Evolutionary conservation across 2,888 invertebrate genomes (phyloP).

Genomic region (Notocelia uddmanniana): DNA sequence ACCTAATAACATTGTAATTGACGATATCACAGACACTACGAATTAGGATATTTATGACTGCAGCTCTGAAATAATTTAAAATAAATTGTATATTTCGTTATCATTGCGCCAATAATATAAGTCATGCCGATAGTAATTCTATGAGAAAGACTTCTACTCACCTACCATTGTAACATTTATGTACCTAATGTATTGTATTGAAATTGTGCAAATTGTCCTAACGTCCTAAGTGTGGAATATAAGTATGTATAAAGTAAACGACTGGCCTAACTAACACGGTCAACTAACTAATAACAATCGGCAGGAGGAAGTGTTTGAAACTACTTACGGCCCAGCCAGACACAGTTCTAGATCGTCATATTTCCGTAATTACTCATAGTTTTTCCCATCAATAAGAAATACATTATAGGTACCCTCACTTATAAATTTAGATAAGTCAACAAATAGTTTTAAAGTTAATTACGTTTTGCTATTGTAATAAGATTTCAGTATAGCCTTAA

Average conservation of each 20-base stretch:
- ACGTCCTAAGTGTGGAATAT: too few species aligned
- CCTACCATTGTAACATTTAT: not conserved
- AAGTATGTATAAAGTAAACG: not conserved
- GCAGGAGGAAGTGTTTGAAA: not conserved
- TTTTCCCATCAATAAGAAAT: not conserved
- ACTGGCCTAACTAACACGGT: not conserved
- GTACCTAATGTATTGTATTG: not conserved
- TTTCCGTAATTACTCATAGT: not conserved
- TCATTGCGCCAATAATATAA: too few species aligned
- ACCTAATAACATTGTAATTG: not conserved
- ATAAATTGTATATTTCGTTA: not conserved
- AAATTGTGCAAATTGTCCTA: not conserved
- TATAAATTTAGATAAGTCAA: not conserved
- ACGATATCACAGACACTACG: not conserved
- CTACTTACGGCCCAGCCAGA: not conserved
- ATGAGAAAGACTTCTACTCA: not conserved
- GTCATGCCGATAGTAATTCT: not conserved
- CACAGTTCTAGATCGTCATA: not conserved
- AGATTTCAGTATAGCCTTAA: not conserved
- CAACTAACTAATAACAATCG: not conserved
- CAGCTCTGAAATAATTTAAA: not conserved
- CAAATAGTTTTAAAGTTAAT: not conserved
- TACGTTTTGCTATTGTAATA: not conserved
- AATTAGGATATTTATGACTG: not conserved
- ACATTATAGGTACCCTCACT: not conserved